phyloP scores from a whole-genome alignment of 2,888 invertebrate species.

The Macrosiphum euphorbiae region DNA sequence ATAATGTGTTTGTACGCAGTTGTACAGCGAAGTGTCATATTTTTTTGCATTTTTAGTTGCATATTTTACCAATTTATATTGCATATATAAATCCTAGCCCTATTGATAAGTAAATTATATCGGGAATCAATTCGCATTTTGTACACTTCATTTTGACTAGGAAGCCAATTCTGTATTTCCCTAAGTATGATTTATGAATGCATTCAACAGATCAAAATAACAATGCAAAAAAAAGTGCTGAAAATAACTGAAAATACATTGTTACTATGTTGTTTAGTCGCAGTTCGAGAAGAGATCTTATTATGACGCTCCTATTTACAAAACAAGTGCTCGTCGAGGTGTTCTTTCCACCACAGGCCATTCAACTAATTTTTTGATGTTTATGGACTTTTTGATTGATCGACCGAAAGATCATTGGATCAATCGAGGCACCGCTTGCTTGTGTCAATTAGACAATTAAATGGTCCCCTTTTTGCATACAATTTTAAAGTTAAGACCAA shows the following conservation, averaged over 20 bases:
- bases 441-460: conserved; percentile 84
- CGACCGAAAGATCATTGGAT: conserved; percentile 86
- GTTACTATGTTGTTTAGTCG: conserved; percentile 70
- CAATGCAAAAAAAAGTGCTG: background rate
- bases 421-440: conserved; percentile 87
- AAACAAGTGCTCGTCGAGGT: conserved; percentile 89
- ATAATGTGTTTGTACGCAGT: too few relatives aligned
- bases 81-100: too few relatives aligned
- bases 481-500: too few relatives aligned
- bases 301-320: conserved; percentile 75
- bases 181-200: background rate
- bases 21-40: too few relatives aligned
- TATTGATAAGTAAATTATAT: too few relatives aligned
- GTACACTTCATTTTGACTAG: background rate
- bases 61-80: too few relatives aligned
- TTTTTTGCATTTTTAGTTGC: too few relatives aligned
- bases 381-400: conserved; percentile 80
- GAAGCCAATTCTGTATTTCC: background rate
- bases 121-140: background rate
- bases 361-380: conserved; percentile 93
- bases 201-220: background rate
- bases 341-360: conserved; percentile 92
- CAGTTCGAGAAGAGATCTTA: conserved; percentile 76
- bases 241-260: background rate
- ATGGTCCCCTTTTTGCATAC: background rate